Base-by-base conservation (phyloP, 2,797 vertebrate genomes). In the Leucoraja ocellata region DNA sequence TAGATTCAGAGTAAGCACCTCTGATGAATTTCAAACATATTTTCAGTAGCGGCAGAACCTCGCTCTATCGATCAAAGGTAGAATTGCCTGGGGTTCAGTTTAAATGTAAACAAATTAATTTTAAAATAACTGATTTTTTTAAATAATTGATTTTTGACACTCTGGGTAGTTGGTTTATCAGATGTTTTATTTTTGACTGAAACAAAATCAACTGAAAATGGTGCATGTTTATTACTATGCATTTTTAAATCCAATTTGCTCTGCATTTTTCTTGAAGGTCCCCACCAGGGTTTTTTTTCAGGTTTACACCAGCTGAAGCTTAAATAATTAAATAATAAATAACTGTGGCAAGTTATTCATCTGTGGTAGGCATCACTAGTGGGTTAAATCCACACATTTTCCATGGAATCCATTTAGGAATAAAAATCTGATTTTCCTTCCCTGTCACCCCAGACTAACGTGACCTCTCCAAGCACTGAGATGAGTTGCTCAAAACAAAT, bases 21-120 rank as follows among this genome's bases (percentile, higher is more conserved):
- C 4, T 28, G 90, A 91, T 91, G 90, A 91, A 91, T 91, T 39
- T 74, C 90, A 91, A 91, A 91, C 90, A 74, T 28, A 32, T 91
- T 23, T 91, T 91, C 13, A 91, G 65, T 14, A 46, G 36, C 9
- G 28, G 73, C n/a, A 32, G n/a, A 10, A 7, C 32, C 68, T 73
- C 71, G 65, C 65, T 91, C 71, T 8, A 18, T 46, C 9, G 63
- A 46, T 91, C 71, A 91, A 13, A 46, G 9, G 28, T 73, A 25
- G 71, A 39, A 74, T 39, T 28, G 65, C 11, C 68, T 9, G 4
- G 65, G 23, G 21, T 46, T 39, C 90, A 91, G 90, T 13, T 71
- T 74, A 54, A 91, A 73, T 28, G 11, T 6, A 91, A 91, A 91
- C 71, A 73, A 46, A 91, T 91, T 25, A 25, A 32, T 65, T 90